Base-by-base conservation (phyloP, 2,888 invertebrate species). In the Lasius platythorax region DNA sequence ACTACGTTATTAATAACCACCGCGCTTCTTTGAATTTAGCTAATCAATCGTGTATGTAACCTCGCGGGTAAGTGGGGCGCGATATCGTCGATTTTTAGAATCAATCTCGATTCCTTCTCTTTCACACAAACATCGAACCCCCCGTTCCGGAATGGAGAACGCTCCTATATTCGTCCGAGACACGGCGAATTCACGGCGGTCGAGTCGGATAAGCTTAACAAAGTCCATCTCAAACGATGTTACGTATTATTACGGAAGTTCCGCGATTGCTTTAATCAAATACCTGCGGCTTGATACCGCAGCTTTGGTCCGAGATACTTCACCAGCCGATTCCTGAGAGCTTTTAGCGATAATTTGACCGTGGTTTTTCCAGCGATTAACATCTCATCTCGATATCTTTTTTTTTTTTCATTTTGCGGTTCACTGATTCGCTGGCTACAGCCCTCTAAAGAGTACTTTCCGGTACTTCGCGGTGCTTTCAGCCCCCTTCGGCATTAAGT, bases 211-310 rank as follows among this genome's bases (percentile, higher is more conserved):
- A 33, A 70, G 40, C 56, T 56, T 50, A 53, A 40, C 79, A 70
- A 70, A 70, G 46, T 33, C 61, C 33, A 58, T 79, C 58, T 43
- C 43, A n/a, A 46, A 68, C 33, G 58, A 79, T 67, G 40, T 79
- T 61, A 70, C 46, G 46, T 43, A 67, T 46, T 33, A 61, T 58
- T 23, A 23, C 23, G 78, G 46, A 79, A 79, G 68, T 79, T 61
- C 58, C 78, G 33, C n/a, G 70, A 79, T 79, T 61, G 43, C 43
- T 79, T 70, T 70, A 61, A 79, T 79, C 79, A 70, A 79, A 79
- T 33, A 66, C 0, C n/a, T 8, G n/a, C 58, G 23, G 33, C 56
- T 67, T n/a, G 56, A 66, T 66, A 76, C 40, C n/a, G 28, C n/a
- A n/a, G 66, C 56, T 78, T 78, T 23, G 15, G 40, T 11, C 37